These are phyloP conservation scores for Bettongia penicillata DNA, from an alignment of 2,113 vertebrate genomes.

Conservation along the genomic window DNA sequence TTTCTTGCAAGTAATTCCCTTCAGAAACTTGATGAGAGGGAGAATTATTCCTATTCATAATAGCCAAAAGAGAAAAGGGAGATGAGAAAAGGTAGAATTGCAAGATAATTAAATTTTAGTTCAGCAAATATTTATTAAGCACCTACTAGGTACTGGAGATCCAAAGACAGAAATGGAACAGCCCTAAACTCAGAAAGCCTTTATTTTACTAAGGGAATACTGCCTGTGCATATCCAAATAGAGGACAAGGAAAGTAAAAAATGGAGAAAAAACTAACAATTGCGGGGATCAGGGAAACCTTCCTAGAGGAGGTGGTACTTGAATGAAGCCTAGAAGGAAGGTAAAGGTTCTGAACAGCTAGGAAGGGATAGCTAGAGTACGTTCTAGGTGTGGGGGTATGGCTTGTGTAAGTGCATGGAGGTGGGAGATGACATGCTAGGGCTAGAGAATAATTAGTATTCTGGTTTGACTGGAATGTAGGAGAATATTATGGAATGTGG, in stretches of 20 bases:
- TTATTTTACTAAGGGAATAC: neutral
- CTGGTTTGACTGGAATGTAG: neutral
- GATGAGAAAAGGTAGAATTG: constrained; percentile 25
- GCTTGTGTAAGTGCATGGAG: neutral
- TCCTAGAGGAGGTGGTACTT: neutral
- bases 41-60: neutral
- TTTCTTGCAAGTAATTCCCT: neutral
- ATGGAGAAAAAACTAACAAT: neutral
- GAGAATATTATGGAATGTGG: neutral
- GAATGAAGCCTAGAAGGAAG: neutral
- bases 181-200: neutral
- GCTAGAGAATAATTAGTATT: neutral
- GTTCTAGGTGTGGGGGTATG: neutral
- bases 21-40: neutral
- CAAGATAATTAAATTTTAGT: neutral
- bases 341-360: neutral
- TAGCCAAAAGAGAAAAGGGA: constrained; percentile 4
- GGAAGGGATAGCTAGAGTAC: neutral
- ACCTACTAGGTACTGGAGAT: neutral
- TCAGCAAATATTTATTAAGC: neutral
- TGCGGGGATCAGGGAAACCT: neutral
- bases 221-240: neutral
- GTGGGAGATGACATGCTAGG: neutral
- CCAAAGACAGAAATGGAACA: neutral
- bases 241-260: neutral